Evolutionary conservation across 1,140 invertebrate genomes (phyloP), one percentile per base, ranked within the genome.

Genomic region (Drosophila virilis): DNA sequence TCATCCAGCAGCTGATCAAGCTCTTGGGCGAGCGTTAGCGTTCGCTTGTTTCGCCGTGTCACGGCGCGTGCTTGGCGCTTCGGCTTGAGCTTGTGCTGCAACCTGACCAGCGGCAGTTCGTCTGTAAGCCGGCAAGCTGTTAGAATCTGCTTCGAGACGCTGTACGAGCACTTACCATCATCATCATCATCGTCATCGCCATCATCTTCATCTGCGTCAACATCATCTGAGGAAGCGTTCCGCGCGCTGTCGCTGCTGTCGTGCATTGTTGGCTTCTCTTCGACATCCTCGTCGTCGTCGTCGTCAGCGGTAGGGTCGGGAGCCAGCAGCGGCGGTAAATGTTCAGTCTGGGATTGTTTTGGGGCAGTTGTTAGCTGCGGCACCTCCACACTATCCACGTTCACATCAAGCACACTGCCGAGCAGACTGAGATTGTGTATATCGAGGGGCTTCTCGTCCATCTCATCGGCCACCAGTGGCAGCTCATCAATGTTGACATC

Each of bases 381-480:
- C 22, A 83, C 68, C 42, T 83, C 79, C 8, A 89, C 79, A 37
- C 80, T 88, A 46, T 88, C 83, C n/a, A 88, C 83, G 48, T 88
- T 83, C 8, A 88, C 80, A 28, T 88, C 83, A 3, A 88, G 57
- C 0, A 88, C 83, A 48, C 83, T 88, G 59, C 84, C 77, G 15
- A 89, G 61, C 54, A 89, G 58, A n/a, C 65, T 80, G 2, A 89
- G 77, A 62, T 89, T 90, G 42, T 90, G 74, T 70, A 88, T 82
- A 40, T 89, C 84, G 35, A 89, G 32, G 0, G 84, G 84, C 37
- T 89, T 89, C 45, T 89, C 84, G 40, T 89, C 84, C 77, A 88
- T 83, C 42, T 74, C 79, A 1, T 60, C 69, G 8, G 72, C 15
- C 0, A 76, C 66, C 33, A 89, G 60, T 3, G 80, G 80, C 48